Evolutionary conservation across 2,797 vertebrate species (phyloP), one percentile per base, ranked within the genome.

Genomic region (Poecilia picta): DNA sequence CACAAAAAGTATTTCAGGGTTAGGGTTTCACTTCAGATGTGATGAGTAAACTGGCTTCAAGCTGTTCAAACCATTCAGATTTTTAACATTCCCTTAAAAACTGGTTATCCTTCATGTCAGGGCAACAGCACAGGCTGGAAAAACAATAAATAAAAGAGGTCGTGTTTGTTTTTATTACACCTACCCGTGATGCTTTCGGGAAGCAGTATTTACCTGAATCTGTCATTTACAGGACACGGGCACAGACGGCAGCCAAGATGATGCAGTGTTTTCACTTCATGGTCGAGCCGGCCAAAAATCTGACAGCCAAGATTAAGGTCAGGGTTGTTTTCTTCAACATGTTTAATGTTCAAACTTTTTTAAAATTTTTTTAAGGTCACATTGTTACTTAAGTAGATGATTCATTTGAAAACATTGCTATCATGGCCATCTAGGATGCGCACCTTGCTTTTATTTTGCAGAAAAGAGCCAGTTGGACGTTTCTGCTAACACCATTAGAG

Each of bases 221-320:
- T 66, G 81, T 87, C 36, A 1, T 68, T 76, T 76, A 53, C 11
- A 91, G 90, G 76, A 77, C 43, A 70, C 76, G 2, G 2, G 4
- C 23, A 23, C 53, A 83, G 57, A 66, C 68, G 45, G 2, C 87
- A 73, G 85, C 66, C 91, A 95, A 80, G 83, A 96, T 96, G 96
- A 92, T 96, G 93, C 95, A 96, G 81, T 96, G 96, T 92, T 95
- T 96, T 84, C 95, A 96, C 87, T 96, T 96, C 89, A 92, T 96
- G 76, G 89, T 95, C 33, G 95, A 96, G 81, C 96, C 96, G 47
- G 94, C 93, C 88, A 96, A 96, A 87, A 94, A 92, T 79, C 70
- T 96, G 5, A 94, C 95, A 4, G 86, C 93, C 85, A 95, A 95
- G 87, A 90, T 96, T 71, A 96, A 96, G 95, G 96, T 96, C 88